These are phyloP conservation scores for Sphyrna mokarran DNA, from an alignment of 2,113 vertebrate genomes.

Conservation along the genomic window DNA sequence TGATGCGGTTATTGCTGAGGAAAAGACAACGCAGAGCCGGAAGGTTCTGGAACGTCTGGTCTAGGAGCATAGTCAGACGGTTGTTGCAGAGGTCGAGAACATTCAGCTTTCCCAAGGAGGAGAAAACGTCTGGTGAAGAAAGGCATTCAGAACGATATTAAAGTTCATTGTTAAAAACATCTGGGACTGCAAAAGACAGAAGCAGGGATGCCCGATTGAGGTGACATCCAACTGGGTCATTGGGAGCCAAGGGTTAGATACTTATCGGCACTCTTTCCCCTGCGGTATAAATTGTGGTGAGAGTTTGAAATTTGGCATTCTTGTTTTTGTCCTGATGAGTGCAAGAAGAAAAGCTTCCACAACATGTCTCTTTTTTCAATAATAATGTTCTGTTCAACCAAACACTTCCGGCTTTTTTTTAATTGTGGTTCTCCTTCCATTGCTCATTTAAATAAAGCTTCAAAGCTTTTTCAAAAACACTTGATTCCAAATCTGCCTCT, in stretches of 20 bases:
- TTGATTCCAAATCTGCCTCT: no score
- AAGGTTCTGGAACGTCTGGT: slow-evolving; percentile 25
- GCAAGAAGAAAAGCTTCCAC: no score
- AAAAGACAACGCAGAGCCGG: slow-evolving; percentile 33
- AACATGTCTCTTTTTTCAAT: no score
- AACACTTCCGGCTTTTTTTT: no score
- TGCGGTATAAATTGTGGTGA: no score
- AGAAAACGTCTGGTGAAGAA: slow-evolving; percentile 39
- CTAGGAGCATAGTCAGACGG: slow-evolving; percentile 34
- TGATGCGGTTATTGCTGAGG: slow-evolving; percentile 39
- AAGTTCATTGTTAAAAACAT: neutral
- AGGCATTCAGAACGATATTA: neutral
- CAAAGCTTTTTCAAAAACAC: no score
- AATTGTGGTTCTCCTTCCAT: no score
- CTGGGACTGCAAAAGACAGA: neutral
- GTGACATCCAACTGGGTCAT: neutral
- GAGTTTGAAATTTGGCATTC: no score
- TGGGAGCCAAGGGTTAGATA: neutral
- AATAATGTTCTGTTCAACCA: no score
- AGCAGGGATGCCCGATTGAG: neutral
- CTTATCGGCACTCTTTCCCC: no score
- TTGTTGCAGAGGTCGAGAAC: slow-evolving; percentile 41
- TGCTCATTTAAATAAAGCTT: no score
- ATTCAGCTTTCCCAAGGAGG: slow-evolving; percentile 37
- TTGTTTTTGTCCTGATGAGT: no score